Evolutionary conservation across 1,140 invertebrate genomes (phyloP).

Genomic region (Polyergus mexicanus): DNA sequence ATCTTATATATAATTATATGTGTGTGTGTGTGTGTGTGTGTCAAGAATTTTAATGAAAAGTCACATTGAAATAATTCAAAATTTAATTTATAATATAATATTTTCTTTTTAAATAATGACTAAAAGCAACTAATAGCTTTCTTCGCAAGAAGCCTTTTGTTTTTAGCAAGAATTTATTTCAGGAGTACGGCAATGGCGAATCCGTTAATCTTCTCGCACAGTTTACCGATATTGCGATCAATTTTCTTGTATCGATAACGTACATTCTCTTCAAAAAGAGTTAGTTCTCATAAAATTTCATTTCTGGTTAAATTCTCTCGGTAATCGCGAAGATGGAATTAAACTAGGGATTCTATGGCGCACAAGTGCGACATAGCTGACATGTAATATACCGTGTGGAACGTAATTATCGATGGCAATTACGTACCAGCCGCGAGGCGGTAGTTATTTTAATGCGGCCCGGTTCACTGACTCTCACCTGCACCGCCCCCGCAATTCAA

Average conservation of each 20-base stretch:
- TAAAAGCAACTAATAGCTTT: background rate
- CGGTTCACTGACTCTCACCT: slow-evolving; percentile 68
- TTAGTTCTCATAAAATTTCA: slow-evolving; percentile 38
- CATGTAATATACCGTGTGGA: slow-evolving; percentile 70
- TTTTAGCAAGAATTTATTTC: background rate
- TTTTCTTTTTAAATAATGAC: background rate
- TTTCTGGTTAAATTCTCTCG: slow-evolving; percentile 41
- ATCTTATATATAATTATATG: no score
- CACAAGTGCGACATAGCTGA: slow-evolving; percentile 53
- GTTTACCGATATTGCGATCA: slow-evolving; percentile 45
- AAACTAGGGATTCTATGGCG: slow-evolving; percentile 49
- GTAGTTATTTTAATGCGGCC: slow-evolving; percentile 72
- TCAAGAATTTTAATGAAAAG: no score
- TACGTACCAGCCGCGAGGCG: slow-evolving; percentile 50
- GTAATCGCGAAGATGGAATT: slow-evolving; percentile 63
- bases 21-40: no score
- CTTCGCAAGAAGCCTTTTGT: background rate
- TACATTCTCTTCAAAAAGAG: slow-evolving; percentile 31
- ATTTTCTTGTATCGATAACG: slow-evolving; percentile 56
- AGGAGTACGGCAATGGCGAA: background rate
- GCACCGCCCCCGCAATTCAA: slow-evolving; percentile 69
- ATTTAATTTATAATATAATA: slow-evolving; percentile 18
- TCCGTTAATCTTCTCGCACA: slow-evolving; percentile 7
- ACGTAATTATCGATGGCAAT: slow-evolving; percentile 72
- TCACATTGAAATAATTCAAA: background rate